Percentiles rank a stretch among this genome's conserved stretches.
Evolutionary conservation across 1,140 invertebrate species (phyloP).

Genomic region (Calephelis virginiensis): DNA sequence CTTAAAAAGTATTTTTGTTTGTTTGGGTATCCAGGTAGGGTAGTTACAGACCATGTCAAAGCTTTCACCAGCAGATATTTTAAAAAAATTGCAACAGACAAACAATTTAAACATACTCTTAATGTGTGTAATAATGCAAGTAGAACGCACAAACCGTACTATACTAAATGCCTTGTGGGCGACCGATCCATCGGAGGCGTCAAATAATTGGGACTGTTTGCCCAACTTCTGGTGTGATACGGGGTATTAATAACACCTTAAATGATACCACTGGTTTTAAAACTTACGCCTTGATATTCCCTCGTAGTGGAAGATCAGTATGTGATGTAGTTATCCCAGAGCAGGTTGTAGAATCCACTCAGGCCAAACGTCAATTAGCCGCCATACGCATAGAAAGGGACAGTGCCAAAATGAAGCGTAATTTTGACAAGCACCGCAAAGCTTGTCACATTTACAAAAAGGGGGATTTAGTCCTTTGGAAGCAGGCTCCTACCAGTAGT

Average conservation of each 20-base stretch:
- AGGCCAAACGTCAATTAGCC: constrained; percentile 24
- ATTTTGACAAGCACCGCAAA: no score
- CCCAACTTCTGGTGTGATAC: constrained; percentile 31
- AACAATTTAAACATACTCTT: constrained; percentile 37
- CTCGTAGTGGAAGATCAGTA: no score
- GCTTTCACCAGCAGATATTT: constrained; percentile 45
- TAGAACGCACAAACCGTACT: constrained; percentile 12
- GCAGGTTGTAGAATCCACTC: not conserved
- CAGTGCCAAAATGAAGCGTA: no score
- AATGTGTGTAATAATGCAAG: constrained; percentile 38
- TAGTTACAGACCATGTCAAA: no score
- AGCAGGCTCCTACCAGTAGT: no score
- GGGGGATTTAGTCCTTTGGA: no score
- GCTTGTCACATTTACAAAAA: no score
- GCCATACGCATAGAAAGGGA: constrained; percentile 17
- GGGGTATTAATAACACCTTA: no score
- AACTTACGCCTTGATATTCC: constrained; percentile 43
- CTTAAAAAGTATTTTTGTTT: no score
- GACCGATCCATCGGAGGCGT: not conserved
- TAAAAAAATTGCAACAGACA: constrained; percentile 33
- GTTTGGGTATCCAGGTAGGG: no score
- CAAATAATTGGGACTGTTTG: constrained; percentile 18
- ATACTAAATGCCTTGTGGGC: constrained; percentile 7
- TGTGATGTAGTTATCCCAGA: constrained; percentile 27
- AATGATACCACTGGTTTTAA: constrained; percentile 31